Evolutionary conservation across 23 tunicate species (phyloP).

Genomic region (Clavelina lepadiformis): DNA sequence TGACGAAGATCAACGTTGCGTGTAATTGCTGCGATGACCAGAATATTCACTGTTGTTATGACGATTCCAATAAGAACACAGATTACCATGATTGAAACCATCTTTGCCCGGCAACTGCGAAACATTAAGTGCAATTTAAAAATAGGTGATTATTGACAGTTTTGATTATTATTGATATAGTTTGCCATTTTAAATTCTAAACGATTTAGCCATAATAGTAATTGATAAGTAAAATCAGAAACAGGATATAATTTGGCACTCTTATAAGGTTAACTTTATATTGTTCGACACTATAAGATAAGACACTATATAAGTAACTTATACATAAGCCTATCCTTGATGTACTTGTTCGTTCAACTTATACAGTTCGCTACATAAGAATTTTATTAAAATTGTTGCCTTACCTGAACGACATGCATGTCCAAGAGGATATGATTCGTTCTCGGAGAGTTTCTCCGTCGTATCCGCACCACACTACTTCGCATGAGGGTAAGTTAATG

Average conservation of each 20-base stretch:
- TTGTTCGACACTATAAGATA: too few relatives aligned
- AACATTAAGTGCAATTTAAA: too few relatives aligned
- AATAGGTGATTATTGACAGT: too few relatives aligned
- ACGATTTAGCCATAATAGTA: too few relatives aligned
- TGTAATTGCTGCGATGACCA: conserved; percentile 37
- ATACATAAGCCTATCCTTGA: too few relatives aligned
- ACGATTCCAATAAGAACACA: conserved; percentile 37
- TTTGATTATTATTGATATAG: too few relatives aligned
- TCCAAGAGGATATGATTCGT: conserved; percentile 48
- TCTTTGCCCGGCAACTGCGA: conserved; percentile 54
- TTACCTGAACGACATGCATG: conserved; percentile 53
- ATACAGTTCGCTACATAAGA: background rate
- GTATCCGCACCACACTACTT: conserved; percentile 55
- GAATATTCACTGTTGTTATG: conserved; percentile 31
- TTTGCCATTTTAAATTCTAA: too few relatives aligned
- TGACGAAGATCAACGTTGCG: conserved; percentile 34
- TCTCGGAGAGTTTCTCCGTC: conserved; percentile 23
- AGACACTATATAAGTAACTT: too few relatives aligned
- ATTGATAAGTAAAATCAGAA: too few relatives aligned
- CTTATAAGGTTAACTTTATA: too few relatives aligned
- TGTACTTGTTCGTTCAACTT: too few relatives aligned
- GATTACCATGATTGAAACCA: conserved; percentile 43
- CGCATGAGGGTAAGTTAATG: conserved; percentile 50
- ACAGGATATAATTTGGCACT: too few relatives aligned
- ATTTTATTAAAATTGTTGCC: background rate